These are phyloP conservation scores for Protula sp. DNA, from an alignment of 2,888 invertebrate species.

Conservation along the genomic window DNA sequence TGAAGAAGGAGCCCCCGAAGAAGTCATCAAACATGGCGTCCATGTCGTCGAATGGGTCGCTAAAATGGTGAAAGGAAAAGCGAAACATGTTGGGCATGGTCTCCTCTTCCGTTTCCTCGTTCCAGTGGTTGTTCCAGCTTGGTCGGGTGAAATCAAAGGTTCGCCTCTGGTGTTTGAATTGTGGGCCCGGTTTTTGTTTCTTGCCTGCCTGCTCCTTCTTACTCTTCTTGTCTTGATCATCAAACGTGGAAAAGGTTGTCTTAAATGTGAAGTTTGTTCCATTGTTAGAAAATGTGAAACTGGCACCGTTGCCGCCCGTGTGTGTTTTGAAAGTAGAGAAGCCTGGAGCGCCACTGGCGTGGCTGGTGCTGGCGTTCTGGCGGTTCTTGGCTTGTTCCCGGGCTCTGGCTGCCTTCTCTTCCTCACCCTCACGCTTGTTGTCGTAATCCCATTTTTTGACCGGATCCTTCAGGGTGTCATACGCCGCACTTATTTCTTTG, in stretches of 20 bases:
- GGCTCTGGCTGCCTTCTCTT: conserved; percentile 5
- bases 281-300: not conserved
- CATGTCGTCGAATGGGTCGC: conserved; percentile 7
- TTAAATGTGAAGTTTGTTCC: conserved; percentile 5
- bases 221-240: conserved; percentile 2
- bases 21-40: conserved; percentile 5
- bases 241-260: conserved; percentile 1
- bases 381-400: too few relatives aligned
- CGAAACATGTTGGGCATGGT: too few relatives aligned
- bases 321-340: not conserved
- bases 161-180: not conserved
- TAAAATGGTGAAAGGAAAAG: too few relatives aligned
- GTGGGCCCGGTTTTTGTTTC: not conserved
- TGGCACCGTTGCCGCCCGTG: not conserved
- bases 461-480: conserved; percentile 35
- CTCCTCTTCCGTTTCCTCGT: not conserved
- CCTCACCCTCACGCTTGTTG: conserved; percentile 8
- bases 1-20: conserved; percentile 3
- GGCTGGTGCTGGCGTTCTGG: too few relatives aligned
- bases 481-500: conserved; percentile 44
- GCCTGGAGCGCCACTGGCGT: not conserved
- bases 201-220: conserved; percentile 3
- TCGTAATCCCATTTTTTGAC: conserved; percentile 13
- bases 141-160: not conserved
- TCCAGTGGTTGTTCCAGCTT: conserved; percentile 1